Evolutionary conservation across 2,888 invertebrate genomes (phyloP).

Genomic region (Buathra laborator): DNA sequence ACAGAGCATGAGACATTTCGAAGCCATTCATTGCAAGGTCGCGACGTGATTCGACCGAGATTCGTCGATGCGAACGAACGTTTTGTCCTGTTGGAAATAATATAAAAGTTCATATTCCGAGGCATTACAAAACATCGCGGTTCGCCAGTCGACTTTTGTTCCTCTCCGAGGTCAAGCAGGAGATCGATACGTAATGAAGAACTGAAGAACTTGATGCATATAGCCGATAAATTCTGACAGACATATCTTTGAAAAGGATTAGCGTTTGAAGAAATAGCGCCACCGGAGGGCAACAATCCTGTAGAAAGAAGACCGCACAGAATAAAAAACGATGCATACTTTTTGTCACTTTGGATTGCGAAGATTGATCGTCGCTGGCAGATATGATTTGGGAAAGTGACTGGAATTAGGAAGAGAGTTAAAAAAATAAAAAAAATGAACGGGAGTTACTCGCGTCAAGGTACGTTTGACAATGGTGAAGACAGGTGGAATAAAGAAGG

Average conservation of each 20-base stretch:
- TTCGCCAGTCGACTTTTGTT: too few species aligned
- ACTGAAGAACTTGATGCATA: too few species aligned
- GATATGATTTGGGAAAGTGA: not conserved
- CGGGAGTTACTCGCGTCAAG: conserved; percentile 42
- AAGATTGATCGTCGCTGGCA: not conserved
- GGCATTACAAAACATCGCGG: not conserved
- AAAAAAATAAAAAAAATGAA: not conserved
- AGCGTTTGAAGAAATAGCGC: too few species aligned
- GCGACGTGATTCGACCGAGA: conserved; percentile 28
- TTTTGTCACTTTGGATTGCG: not conserved
- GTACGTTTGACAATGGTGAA: conserved; percentile 60
- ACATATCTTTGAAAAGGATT: too few species aligned
- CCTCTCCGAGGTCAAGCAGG: too few species aligned
- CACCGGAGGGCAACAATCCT: too few species aligned
- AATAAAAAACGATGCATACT: too few species aligned
- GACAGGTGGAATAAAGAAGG: conserved; percentile 60
- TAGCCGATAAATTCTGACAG: too few species aligned
- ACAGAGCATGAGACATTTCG: conserved; percentile 48
- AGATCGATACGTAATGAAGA: too few species aligned
- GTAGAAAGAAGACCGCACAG: too few species aligned
- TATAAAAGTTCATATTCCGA: not conserved
- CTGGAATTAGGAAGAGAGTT: not conserved
- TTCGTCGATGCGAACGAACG: not conserved
- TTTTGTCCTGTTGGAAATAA: conserved; percentile 14
- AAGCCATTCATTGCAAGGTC: conserved; percentile 60